These are phyloP conservation scores for Hyphantria cunea DNA, from an alignment of 1,140 invertebrate species.

Conservation along the genomic window DNA sequence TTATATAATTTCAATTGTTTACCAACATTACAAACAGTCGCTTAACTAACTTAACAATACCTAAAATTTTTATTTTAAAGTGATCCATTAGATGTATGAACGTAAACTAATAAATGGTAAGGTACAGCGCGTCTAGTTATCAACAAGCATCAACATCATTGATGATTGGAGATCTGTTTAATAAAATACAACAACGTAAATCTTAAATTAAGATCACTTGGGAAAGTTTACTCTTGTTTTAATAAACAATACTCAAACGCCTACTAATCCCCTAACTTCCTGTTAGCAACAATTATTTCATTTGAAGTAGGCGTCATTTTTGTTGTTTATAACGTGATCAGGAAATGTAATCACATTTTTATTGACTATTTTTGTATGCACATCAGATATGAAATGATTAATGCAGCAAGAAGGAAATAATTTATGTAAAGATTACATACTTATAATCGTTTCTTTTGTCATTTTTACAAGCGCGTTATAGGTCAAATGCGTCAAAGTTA, in stretches of 20 bases:
- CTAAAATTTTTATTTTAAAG: slow-evolving; percentile 46
- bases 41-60: slow-evolving; percentile 73
- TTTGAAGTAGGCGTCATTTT: too few relatives aligned
- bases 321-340: too few relatives aligned
- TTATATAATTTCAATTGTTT: slow-evolving; percentile 48
- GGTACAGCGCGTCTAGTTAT: slow-evolving; percentile 31
- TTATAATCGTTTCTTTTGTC: too few relatives aligned
- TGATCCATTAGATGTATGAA: slow-evolving; percentile 46
- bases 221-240: slow-evolving; percentile 12
- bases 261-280: too few relatives aligned
- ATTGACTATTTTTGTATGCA: too few relatives aligned
- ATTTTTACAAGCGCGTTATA: too few relatives aligned
- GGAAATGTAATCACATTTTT: too few relatives aligned
- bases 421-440: too few relatives aligned
- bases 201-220: slow-evolving; percentile 9
- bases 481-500: too few relatives aligned
- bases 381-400: too few relatives aligned
- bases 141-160: slow-evolving; percentile 29
- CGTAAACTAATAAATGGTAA: slow-evolving; percentile 36
- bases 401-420: too few relatives aligned
- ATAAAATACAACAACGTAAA: slow-evolving; percentile 29
- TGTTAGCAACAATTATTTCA: too few relatives aligned
- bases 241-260: background rate
- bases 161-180: slow-evolving; percentile 22
- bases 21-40: slow-evolving; percentile 61